These are phyloP conservation scores for Montipora cactus DNA, from an alignment of 64 coral and sea anemone species.

Conservation along the genomic window DNA sequence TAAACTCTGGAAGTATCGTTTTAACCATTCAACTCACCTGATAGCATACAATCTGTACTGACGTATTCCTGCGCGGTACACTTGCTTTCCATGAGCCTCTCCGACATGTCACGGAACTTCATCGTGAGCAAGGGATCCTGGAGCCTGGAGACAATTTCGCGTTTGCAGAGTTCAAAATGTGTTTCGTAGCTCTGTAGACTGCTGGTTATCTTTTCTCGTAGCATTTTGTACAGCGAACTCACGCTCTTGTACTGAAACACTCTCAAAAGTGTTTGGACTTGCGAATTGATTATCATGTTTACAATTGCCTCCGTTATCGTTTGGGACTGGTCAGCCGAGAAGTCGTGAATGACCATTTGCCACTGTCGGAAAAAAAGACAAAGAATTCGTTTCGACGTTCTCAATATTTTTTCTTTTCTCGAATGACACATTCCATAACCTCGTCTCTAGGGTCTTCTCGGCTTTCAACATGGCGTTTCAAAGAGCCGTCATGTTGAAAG, in stretches of 20 bases:
- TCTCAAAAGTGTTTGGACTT: conserved; percentile 92
- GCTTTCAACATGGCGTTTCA: too few species aligned
- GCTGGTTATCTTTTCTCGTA: conserved; percentile 88
- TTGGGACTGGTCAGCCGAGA: conserved; percentile 80
- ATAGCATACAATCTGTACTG: conserved; percentile 84
- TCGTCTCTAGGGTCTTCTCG: too few species aligned
- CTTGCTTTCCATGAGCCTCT: conserved; percentile 77
- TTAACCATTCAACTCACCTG: conserved; percentile 57
- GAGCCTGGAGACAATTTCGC: conserved; percentile 91
- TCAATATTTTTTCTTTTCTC: too few species aligned
- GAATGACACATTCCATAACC: too few species aligned
- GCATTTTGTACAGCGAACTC: conserved; percentile 97
- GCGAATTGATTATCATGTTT: conserved; percentile 96
- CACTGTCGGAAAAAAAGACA: conserved; percentile 53
- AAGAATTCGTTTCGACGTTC: neutral
- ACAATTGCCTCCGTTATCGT: conserved; percentile 87
- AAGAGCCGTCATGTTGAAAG: too few species aligned
- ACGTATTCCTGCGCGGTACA: conserved; percentile 88
- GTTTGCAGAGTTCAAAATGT: conserved; percentile 92
- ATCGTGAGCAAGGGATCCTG: conserved; percentile 84
- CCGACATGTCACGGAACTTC: conserved; percentile 83
- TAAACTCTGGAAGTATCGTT: too few species aligned
- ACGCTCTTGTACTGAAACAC: conserved; percentile 99
- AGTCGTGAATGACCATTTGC: conserved; percentile 98
- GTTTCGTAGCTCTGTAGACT: conserved; percentile 81